Evolutionary conservation across 2,797 vertebrate genomes (phyloP).

Genomic region (Rhinoraja longicauda): DNA sequence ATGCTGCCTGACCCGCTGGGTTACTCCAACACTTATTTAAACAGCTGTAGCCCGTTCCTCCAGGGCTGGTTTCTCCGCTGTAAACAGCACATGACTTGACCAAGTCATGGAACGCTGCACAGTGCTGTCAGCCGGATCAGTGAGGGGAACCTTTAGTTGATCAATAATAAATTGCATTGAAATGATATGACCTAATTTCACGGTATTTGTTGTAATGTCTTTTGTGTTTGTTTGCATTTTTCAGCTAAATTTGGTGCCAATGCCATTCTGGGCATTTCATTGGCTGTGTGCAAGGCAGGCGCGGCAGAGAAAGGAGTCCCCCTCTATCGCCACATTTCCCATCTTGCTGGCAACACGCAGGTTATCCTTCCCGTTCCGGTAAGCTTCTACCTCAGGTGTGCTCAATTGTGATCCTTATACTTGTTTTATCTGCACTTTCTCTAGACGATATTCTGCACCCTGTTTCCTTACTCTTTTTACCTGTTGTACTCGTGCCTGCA

Average conservation of each 20-base stretch:
- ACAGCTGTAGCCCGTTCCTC: background rate
- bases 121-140: background rate
- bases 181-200: background rate
- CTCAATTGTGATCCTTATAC: too few species aligned
- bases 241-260: constrained; percentile 96
- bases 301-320: constrained; percentile 94
- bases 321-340: constrained; percentile 91
- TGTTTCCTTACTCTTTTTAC: too few species aligned
- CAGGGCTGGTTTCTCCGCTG: background rate
- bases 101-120: background rate
- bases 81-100: background rate
- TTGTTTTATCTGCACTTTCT: too few species aligned
- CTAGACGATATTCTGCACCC: too few species aligned
- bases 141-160: background rate
- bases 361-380: constrained; percentile 94
- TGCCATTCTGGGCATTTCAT: constrained; percentile 91
- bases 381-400: constrained; percentile 49
- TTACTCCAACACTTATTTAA: too few species aligned
- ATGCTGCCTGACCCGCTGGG: too few species aligned
- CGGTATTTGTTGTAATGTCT: background rate
- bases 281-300: constrained; percentile 97
- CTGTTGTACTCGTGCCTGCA: too few species aligned
- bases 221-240: constrained; percentile 28
- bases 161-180: background rate
- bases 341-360: constrained; percentile 87